Base-by-base conservation (phyloP, 2,113 vertebrate genomes). In the Lampris incognitus region DNA sequence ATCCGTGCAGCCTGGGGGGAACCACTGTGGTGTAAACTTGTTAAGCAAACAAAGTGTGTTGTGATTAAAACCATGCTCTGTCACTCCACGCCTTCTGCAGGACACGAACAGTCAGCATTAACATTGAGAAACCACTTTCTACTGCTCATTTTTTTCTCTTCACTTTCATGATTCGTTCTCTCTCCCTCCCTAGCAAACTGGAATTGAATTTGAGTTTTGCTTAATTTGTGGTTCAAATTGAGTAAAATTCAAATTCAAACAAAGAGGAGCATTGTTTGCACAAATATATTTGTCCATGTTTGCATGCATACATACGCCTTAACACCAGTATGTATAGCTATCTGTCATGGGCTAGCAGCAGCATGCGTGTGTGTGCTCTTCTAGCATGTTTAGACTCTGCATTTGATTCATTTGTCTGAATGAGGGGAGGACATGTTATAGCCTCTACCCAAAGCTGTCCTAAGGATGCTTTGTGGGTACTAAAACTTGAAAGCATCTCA, bases 31-130 rank as follows among this genome's bases (percentile, higher is more conserved):
- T 82, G 78, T 79, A 78, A 89, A 84, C 78, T 54, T 84, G 73
- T 71, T 72, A 84, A 84, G 66, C 51, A 88, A 81, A 85, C 84
- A 79, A 82, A 78, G 59, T 41, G 37, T 83, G 87, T 80, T 84
- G 74, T 85, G 78, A 87, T 88, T 79, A 74, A 88, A 79, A 42
- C 58, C 81, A 78, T 56, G 81, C 81, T 66, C 80, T 81, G 65
- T 86, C 57, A 36, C 61, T 58, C 61, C 64, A 72, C 52, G 42
- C 48, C 60, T 57, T n/a, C 64, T 36, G 5, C 67, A 68, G 40
- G n/a, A 67, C 65, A 49, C 50, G 61, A 66, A 42, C 54, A 75
- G 70, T 66, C 69, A 74, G 68, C 66, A 9, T 48, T 69, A 9
- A 49, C 46, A 50, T 64, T 61, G 73, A 74, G 50, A 49, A 84